A percentile compares a stretch with the other conserved stretches of the same genome.
Evolutionary conservation across 2,113 vertebrate genomes (phyloP).

Genomic region (Mirounga angustirostris): DNA sequence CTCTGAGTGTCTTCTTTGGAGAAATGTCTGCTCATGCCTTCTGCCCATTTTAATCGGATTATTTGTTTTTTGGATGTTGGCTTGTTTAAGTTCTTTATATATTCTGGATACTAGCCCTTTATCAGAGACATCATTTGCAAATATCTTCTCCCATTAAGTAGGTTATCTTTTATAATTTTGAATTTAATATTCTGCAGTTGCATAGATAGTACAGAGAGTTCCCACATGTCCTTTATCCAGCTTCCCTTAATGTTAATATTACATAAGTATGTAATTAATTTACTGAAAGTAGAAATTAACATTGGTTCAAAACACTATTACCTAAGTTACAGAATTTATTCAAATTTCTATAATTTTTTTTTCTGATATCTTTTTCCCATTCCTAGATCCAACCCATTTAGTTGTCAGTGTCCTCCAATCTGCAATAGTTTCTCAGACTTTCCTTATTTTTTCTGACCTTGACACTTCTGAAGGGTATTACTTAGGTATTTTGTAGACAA

Average conservation of each 20-base stretch:
- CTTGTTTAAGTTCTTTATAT: neutral
- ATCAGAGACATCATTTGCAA: neutral
- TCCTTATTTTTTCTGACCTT: neutral
- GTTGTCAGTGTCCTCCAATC: neutral
- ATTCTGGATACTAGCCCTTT: neutral
- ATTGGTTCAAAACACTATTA: neutral
- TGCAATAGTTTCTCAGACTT: neutral
- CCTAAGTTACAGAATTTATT: neutral
- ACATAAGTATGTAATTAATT: neutral
- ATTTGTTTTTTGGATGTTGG: neutral
- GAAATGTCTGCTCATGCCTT: neutral
- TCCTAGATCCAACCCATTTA: neutral
- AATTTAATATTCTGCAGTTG: neutral
- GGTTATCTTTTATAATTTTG: neutral
- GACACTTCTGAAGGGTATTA: neutral
- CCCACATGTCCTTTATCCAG: neutral
- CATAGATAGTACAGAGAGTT: neutral
- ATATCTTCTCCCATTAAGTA: neutral
- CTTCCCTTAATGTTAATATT: neutral
- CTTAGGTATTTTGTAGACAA: neutral
- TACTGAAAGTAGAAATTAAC: neutral
- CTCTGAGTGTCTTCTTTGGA: neutral
- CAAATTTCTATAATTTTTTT: neutral
- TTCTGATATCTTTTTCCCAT: neutral
- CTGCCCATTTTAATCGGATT: neutral